Evolutionary conservation across 1,140 invertebrate species (phyloP), one percentile per base, ranked within the genome.

Genomic region (Trissolcus basalis): DNA sequence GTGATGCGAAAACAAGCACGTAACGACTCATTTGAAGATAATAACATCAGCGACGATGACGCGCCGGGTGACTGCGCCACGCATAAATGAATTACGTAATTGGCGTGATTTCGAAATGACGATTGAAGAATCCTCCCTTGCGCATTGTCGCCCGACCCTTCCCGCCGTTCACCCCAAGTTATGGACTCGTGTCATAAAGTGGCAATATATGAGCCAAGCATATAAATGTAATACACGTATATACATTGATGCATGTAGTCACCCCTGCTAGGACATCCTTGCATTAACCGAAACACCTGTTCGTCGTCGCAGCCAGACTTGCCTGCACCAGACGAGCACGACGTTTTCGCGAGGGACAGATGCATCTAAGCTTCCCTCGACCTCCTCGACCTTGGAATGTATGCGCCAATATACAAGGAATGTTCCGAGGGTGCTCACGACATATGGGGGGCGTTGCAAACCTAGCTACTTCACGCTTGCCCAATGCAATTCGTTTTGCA

Each of bases 361-460:
- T 58, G 59, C 50, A 44, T n/a, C 6, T 27, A 67, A 14, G 60
- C 54, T 64, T 65, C 60, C 73, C 73, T 55, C 59, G 65, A 69
- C 61, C 67, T 77, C 49, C 56, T 51, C 73, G 67, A 77, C 73
- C 73, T 70, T 70, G 60, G 65, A 44, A 63, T 60, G 65, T 65
- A 65, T 76, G 60, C 67, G 60, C 61, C 61, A 70, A 61, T 61
- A 61, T 68, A 63, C 41, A 33, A 54, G 12, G 58, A 68, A 63
- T 58, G 53, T 54, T 58, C 53, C 36, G 48, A 39, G 63, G 64
- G 71, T 63, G 11, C n/a, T 15, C 14, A 60, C 70, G 77, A 77
- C 77, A 79, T 73, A 79, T 71, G 77, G 77, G 63, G 63, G 73
- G 78, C 79, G 77, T 79, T 77, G 49, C 75, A 63, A 27, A n/a